phyloP scores from a whole-genome alignment of 1,140 invertebrate species.

The Thaumetopoea pityocampa region DNA sequence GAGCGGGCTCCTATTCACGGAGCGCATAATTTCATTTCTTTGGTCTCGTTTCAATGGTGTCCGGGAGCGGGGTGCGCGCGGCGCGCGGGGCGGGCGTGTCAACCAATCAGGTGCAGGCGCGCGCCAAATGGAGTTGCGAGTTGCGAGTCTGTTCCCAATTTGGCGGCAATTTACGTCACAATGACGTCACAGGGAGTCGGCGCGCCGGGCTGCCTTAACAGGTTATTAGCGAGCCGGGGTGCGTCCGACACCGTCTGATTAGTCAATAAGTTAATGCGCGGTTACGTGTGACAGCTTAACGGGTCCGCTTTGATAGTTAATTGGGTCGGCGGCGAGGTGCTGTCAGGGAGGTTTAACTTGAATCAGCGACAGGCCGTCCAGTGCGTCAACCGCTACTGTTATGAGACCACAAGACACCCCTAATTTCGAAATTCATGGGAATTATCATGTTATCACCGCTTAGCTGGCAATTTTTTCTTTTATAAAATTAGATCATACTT shows the following conservation, averaged over 20 bases:
- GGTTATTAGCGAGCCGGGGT: conserved; percentile 67
- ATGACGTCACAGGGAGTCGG: conserved; percentile 39
- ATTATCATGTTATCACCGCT: too few relatives aligned
- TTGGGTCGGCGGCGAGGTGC: not conserved
- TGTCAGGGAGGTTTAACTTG: too few relatives aligned
- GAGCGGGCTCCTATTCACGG: conserved; percentile 62
- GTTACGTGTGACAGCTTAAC: conserved; percentile 38
- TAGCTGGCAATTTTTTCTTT: too few relatives aligned
- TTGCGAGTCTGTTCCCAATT: conserved; percentile 60
- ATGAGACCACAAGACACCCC: too few relatives aligned
- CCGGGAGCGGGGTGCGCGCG: conserved; percentile 18
- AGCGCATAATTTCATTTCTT: conserved; percentile 69
- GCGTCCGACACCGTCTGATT: conserved; percentile 64
- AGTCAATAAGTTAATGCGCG: conserved; percentile 59
- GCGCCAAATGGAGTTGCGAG: conserved; percentile 54
- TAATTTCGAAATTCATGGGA: too few relatives aligned
- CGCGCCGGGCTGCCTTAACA: conserved; percentile 50
- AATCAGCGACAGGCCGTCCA: not conserved
- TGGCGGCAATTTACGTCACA: conserved; percentile 67
- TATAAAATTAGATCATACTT: too few relatives aligned
- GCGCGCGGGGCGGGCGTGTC: conserved; percentile 42
- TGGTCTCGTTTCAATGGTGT: conserved; percentile 36
- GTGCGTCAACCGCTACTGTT: too few relatives aligned
- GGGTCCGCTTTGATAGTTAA: conserved; percentile 16
- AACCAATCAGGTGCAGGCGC: conserved; percentile 65